These are phyloP conservation scores for Dolichotis patagonum DNA, from an alignment of 2,113 vertebrate species.

Conservation along the genomic window DNA sequence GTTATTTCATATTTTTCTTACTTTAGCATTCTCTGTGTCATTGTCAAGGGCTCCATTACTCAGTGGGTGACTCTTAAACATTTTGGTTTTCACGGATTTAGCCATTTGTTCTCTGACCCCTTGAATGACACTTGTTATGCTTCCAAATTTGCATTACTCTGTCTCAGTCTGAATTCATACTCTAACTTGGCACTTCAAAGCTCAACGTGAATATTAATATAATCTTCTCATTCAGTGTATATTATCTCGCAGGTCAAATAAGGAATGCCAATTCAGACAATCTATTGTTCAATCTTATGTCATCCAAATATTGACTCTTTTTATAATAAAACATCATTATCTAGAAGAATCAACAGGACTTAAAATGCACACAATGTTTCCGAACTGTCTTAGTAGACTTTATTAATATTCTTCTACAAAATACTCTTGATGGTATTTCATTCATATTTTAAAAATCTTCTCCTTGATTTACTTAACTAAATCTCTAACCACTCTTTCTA, in stretches of 20 bases:
- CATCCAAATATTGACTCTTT: slow-evolving; percentile 62
- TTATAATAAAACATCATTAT: slow-evolving; percentile 45
- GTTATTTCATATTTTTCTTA: neutral
- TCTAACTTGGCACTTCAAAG: slow-evolving; percentile 41
- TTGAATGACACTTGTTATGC: neutral
- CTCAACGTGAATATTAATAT: slow-evolving; percentile 64
- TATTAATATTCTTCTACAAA: slow-evolving; percentile 58
- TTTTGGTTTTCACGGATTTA: neutral
- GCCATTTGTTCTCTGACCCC: slow-evolving; percentile 30
- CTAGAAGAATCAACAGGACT: slow-evolving; percentile 46
- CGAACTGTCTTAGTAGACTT: slow-evolving; percentile 6
- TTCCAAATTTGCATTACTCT: slow-evolving; percentile 44
- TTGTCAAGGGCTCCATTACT: neutral
- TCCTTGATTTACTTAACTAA: slow-evolving; percentile 58
- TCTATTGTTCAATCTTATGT: slow-evolving; percentile 59
- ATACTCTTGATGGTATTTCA: slow-evolving; percentile 12
- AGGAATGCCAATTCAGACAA: slow-evolving; percentile 55
- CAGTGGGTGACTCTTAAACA: neutral
- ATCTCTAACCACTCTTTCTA: slow-evolving; percentile 52
- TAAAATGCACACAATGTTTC: slow-evolving; percentile 16
- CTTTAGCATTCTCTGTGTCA: neutral
- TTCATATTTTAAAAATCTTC: slow-evolving; percentile 66
- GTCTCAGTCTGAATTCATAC: slow-evolving; percentile 36
- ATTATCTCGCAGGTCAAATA: slow-evolving; percentile 48
- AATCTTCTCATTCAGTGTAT: neutral